phyloP scores from a whole-genome alignment of 2,888 invertebrate genomes.

The Athetis lepigone region DNA sequence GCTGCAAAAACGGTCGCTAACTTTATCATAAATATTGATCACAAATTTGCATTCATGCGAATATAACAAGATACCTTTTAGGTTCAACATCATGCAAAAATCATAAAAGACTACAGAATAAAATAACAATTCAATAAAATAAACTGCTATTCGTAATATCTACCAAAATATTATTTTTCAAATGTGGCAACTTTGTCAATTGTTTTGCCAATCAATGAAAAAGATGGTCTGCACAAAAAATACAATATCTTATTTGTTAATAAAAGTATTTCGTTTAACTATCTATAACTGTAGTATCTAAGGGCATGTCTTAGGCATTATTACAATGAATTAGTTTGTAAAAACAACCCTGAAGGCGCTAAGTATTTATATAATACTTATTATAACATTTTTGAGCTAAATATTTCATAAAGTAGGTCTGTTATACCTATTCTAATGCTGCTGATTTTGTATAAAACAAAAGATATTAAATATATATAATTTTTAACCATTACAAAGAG shows the following conservation, averaged over 20 bases:
- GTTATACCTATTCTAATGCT: conserved; percentile 17
- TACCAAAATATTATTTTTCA: conserved; percentile 23
- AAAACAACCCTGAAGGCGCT: conserved; percentile 33
- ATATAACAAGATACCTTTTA: conserved; percentile 47
- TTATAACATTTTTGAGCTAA: conserved; percentile 34
- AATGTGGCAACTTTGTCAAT: conserved; percentile 13
- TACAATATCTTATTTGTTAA: neutral
- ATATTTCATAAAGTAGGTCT: conserved; percentile 22
- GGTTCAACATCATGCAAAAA: conserved; percentile 33
- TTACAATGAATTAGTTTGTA: conserved; percentile 18
- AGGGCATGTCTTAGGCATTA: conserved; percentile 14
- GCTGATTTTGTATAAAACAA: conserved; percentile 27
- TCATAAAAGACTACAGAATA: conserved; percentile 6
- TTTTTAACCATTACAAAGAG: conserved; percentile 4
- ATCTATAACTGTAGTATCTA: conserved; percentile 27
- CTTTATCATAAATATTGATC: conserved; percentile 25
- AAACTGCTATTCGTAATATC: conserved; percentile 2
- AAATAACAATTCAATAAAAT: neutral
- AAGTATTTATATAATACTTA: conserved; percentile 11
- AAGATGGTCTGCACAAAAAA: conserved; percentile 26
- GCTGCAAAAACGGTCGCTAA: conserved; percentile 4
- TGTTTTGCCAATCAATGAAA: neutral
- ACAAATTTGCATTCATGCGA: conserved; percentile 10
- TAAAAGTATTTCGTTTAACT: conserved; percentile 11
- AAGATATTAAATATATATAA: conserved; percentile 5